Evolutionary conservation across 2,113 vertebrate species (phyloP).

Genomic region (Cephalopterus ornatus): DNA sequence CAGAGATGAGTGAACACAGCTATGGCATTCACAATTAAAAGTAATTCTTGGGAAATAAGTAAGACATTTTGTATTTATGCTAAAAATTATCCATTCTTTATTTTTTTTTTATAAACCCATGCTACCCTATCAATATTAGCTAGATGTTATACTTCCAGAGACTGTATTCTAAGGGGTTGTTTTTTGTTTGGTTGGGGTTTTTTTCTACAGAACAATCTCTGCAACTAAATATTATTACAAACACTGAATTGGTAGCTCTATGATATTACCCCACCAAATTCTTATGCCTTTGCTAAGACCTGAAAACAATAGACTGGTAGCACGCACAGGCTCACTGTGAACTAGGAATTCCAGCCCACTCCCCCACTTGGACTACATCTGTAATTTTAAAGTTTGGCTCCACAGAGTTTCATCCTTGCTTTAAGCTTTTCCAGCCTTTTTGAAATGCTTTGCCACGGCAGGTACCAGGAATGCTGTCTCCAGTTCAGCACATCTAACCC

Average conservation of each 20-base stretch:
- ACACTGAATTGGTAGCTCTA: neutral
- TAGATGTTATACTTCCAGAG: neutral
- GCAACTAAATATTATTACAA: neutral
- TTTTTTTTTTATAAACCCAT: neutral
- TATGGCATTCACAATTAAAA: neutral
- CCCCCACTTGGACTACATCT: too few relatives aligned
- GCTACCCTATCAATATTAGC: neutral
- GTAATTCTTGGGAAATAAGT: neutral
- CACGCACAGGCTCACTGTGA: neutral
- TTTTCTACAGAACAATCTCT: neutral
- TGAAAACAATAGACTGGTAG: neutral
- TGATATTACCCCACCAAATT: neutral
- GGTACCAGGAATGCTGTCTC: neutral
- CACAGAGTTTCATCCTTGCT: neutral
- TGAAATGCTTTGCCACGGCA: neutral
- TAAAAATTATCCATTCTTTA: neutral
- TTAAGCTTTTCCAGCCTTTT: neutral
- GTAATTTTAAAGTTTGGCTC: neutral
- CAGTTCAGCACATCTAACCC: neutral
- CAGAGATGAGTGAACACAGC: neutral
- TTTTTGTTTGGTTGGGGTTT: neutral
- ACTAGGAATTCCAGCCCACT: neutral
- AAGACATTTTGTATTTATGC: neutral
- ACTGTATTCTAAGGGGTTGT: neutral
- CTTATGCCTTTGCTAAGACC: neutral